These are phyloP conservation scores for Paramormyrops kingsleyae DNA, from an alignment of 2,113 vertebrate species.

Conservation along the genomic window DNA sequence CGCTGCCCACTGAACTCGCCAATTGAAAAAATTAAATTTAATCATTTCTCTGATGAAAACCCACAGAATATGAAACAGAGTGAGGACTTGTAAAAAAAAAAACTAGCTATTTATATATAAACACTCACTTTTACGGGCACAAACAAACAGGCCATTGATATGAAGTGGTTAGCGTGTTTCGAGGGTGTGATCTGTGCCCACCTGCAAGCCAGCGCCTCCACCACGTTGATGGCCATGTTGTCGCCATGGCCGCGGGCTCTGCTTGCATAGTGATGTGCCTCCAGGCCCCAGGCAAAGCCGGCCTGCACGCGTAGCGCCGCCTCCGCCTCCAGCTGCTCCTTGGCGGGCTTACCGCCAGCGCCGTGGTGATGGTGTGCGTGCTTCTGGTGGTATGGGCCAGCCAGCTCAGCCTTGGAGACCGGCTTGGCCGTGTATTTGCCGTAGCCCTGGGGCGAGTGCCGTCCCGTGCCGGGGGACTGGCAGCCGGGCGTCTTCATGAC, in stretches of 20 bases:
- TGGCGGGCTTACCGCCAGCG: constrained; percentile 60
- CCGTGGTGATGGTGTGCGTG: constrained; percentile 77
- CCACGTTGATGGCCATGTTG: constrained; percentile 40
- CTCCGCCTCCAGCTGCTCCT: constrained; percentile 73
- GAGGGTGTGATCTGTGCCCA: constrained; percentile 38
- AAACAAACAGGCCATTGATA: not conserved
- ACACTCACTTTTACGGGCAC: not conserved
- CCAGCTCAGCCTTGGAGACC: constrained; percentile 63
- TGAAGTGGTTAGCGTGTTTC: not conserved
- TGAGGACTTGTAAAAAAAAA: not conserved
- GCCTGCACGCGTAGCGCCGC: constrained; percentile 58
- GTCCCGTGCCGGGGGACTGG: constrained; percentile 82
- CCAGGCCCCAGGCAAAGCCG: constrained; percentile 66
- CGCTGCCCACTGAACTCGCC: not conserved
- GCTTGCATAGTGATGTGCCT: constrained; percentile 66
- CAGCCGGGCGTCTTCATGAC: constrained; percentile 93
- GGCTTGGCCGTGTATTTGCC: constrained; percentile 68
- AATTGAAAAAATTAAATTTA: not conserved
- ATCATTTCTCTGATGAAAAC: not conserved
- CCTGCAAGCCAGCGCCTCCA: constrained; percentile 66
- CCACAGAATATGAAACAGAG: not conserved
- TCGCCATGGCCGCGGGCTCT: constrained; percentile 72
- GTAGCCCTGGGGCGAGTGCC: constrained; percentile 69
- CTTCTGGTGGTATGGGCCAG: constrained; percentile 75
- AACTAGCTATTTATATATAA: not conserved